phyloP scores from a whole-genome alignment of 2,113 vertebrate species.

The Oryzias curvinotus region DNA sequence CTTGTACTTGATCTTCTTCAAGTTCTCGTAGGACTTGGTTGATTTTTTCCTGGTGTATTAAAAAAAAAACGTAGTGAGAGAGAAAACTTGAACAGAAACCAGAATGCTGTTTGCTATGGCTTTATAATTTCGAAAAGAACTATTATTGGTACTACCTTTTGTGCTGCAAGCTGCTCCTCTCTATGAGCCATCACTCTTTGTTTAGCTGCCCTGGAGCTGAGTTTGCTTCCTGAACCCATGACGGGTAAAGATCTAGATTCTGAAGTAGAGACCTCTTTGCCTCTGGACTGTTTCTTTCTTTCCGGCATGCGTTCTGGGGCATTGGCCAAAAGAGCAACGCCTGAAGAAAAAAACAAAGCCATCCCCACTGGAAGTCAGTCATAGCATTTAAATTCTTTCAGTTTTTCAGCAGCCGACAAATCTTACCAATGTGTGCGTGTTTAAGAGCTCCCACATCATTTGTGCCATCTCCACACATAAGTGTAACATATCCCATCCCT shows the following conservation, averaged over 20 bases:
- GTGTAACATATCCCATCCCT: conserved; percentile 87
- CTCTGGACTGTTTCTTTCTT: conserved; percentile 73
- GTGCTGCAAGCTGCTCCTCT: conserved; percentile 87
- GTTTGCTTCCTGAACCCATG: conserved; percentile 67
- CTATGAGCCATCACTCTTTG: conserved; percentile 83
- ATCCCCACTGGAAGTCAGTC: conserved; percentile 1
- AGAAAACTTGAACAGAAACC: background rate
- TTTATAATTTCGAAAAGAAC: background rate
- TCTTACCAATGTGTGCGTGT: conserved; percentile 93
- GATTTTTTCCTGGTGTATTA: conserved; percentile 83
- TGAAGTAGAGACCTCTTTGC: conserved; percentile 73
- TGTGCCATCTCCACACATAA: conserved; percentile 97
- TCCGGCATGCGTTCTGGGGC: conserved; percentile 88
- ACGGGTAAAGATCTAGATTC: conserved; percentile 62
- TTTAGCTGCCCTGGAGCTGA: conserved; percentile 80
- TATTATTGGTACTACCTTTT: conserved; percentile 76
- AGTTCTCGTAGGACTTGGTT: conserved; percentile 94
- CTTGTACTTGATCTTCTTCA: conserved; percentile 89
- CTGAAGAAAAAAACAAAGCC: conserved; percentile 58
- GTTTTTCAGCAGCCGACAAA: background rate
- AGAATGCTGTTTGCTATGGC: background rate
- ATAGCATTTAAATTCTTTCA: background rate
- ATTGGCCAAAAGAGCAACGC: conserved; percentile 91
- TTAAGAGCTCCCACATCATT: conserved; percentile 97
- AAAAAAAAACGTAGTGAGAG: conserved; percentile 12